These are phyloP conservation scores for Columba livia DNA, from an alignment of 2,113 vertebrate genomes.

Conservation along the genomic window DNA sequence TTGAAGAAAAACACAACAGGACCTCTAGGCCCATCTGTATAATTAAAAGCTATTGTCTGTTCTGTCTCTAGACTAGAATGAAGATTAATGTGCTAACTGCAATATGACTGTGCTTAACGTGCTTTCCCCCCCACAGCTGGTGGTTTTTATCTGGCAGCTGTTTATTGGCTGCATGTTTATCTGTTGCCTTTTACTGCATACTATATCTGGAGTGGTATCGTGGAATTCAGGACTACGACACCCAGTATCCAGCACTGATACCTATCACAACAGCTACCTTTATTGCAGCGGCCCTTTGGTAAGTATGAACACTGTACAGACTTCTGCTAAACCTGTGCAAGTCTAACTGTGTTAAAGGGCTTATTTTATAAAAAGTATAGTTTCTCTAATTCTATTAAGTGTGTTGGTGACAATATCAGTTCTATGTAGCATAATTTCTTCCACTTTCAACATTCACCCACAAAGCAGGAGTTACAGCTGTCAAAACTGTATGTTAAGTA, in stretches of 20 bases:
- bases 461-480: neutral
- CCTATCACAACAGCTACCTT: slow-evolving; percentile 89
- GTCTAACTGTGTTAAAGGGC: neutral
- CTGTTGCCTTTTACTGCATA: slow-evolving; percentile 88
- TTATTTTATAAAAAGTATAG: neutral
- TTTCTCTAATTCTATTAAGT: neutral
- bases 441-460: neutral
- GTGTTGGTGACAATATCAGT: neutral
- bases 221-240: slow-evolving; percentile 90
- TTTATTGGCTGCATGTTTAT: slow-evolving; percentile 80
- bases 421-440: neutral
- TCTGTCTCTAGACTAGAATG: neutral
- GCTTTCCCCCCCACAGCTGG: slow-evolving; percentile 69
- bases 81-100: neutral
- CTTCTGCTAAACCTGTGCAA: neutral
- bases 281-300: slow-evolving; percentile 92
- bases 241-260: slow-evolving; percentile 85
- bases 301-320: slow-evolving; percentile 23
- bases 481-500: neutral
- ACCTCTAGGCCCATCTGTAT: neutral
- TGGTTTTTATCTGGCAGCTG: slow-evolving; percentile 86
- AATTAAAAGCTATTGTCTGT: neutral
- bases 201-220: slow-evolving; percentile 92
- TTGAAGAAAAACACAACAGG: neutral
- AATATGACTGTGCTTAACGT: neutral